Evolutionary conservation across 2,888 invertebrate genomes (phyloP), one percentile per base, ranked within the genome.

Genomic region (Drosophila fulvimacula): DNA sequence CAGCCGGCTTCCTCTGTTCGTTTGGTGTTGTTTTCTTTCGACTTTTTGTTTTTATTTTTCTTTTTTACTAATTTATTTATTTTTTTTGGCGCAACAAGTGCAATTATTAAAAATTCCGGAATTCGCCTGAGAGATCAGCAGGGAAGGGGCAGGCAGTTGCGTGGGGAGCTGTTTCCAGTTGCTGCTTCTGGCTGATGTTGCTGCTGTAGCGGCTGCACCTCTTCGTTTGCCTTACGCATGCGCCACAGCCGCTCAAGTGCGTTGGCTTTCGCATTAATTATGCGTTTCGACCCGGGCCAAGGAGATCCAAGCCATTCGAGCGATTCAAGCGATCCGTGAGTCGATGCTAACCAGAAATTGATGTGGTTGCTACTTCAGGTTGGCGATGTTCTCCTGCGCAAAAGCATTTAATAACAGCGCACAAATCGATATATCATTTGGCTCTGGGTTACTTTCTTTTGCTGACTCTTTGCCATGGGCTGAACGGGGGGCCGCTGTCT

Each of bases 51-150:
- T 27, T 27, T 65, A 49, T 67, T 48, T 49, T 48, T 68, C 27
- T 60, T 66, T 68, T 87, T 73, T 66, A 42, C 48, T 46, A 67
- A 66, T 67, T 69, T 62, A 67, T 49, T 53, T 48, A 68, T 65
- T 69, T 73, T 86, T 86, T 87, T 73, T 66, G 85, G 82, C 89
- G 89, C 84, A 85, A 85, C 84, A 85, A 85, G 84, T 85, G 84
- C 89, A 85, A 85, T 85, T 85, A 85, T 89, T 85, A 89, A 89
- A 85, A 89, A 88, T 85, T 85, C 89, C 89, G 82, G 89, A 88
- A 88, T 85, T 72, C 48, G 65, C 55, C 44, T 19, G 52, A 65
- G 69, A 69, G 69, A 55, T 63, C 21, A 56, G 44, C 32, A 21
- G 46, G 52, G 15, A 17, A 53, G 52, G 42, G 46, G 13, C n/a